phyloP scores from a whole-genome alignment of 2,113 vertebrate species.

The Myotis lucifugus region DNA sequence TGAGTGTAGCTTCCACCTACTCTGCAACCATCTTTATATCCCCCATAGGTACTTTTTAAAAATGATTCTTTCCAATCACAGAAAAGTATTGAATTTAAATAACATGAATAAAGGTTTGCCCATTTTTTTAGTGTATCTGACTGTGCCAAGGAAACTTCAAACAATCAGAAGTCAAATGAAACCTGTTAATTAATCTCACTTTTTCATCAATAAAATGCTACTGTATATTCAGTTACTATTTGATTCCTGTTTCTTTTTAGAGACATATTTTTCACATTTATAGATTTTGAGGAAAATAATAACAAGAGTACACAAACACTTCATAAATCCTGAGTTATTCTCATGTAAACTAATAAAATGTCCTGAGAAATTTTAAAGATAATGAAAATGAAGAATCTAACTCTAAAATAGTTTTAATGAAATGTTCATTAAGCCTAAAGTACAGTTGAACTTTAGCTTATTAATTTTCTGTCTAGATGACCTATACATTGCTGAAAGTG shows the following conservation, averaged over 20 bases:
- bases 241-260: background rate
- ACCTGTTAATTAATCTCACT: background rate
- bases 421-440: background rate
- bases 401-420: background rate
- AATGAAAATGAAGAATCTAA: background rate
- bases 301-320: background rate
- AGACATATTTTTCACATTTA: background rate
- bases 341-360: background rate
- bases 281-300: background rate
- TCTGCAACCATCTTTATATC: too few species aligned
- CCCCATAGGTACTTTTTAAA: too few species aligned
- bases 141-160: background rate
- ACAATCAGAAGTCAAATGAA: background rate
- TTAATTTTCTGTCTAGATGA: background rate
- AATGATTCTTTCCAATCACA: background rate
- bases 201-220: background rate
- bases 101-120: background rate
- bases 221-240: background rate
- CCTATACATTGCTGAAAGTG: background rate
- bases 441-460: background rate
- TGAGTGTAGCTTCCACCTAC: too few species aligned
- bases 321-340: background rate
- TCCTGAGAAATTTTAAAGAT: background rate
- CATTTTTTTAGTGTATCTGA: background rate
- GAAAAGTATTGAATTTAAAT: background rate